Percentiles rank a stretch among this genome's conserved stretches.
phyloP scores from a whole-genome alignment of 2,113 vertebrate species.

The Isichthys henryi region DNA sequence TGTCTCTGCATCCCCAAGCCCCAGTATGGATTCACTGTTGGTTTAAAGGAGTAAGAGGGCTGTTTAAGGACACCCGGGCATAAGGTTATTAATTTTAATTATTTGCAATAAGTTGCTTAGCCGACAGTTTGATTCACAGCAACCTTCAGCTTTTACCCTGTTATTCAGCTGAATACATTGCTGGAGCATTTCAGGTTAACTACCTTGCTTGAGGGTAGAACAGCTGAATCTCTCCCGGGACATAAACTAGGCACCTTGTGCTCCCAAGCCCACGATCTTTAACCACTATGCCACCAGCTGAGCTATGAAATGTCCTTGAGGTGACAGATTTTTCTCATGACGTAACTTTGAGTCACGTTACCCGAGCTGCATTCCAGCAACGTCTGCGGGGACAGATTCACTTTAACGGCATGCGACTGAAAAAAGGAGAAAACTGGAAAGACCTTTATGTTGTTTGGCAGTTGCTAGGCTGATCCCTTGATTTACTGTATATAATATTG shows the following conservation, averaged over 20 bases:
- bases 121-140: background rate
- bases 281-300: background rate
- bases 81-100: slow-evolving; percentile 7
- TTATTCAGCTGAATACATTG: background rate
- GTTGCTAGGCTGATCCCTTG: background rate
- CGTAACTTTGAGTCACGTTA: background rate
- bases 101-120: background rate
- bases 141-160: background rate
- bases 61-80: background rate
- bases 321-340: background rate
- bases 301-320: background rate
- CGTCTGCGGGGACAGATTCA: background rate
- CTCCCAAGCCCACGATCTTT: background rate
- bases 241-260: background rate
- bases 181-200: background rate
- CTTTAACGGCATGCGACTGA: background rate
- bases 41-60: background rate
- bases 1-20: background rate
- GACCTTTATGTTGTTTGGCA: background rate
- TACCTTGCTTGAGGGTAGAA: background rate
- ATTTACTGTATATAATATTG: background rate
- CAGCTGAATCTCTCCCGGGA: background rate
- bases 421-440: background rate
- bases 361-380: background rate
- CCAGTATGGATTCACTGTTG: background rate